Base-by-base conservation (phyloP, 1,140 invertebrate genomes). In the Aculops lycopersici region DNA sequence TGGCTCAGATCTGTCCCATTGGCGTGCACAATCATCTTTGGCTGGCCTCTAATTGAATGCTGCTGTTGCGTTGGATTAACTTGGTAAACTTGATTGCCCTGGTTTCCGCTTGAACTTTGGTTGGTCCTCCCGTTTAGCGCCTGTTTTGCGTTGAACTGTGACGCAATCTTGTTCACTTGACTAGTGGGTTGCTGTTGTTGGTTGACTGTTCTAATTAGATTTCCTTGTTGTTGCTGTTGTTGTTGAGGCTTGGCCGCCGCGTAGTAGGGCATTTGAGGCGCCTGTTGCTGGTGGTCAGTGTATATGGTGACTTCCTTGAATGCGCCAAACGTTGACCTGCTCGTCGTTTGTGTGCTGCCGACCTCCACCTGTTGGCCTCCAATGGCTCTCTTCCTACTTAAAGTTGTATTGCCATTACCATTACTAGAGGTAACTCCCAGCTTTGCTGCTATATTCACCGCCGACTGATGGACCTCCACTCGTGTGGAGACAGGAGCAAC, bases 1-100 rank as follows among this genome's bases (percentile, higher is more conserved):
- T 43, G 41, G 17, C 35, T 20, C 37, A 18, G n/a, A 38, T 38
- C 40, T 20, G 17, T 39, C 19, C 36, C 38, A 5, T n/a, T 8
- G 20, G 41, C 19, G 2, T 31, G 41, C n/a, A 35, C 31, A 21
- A 36, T 19, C 20, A 38, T 42, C n/a, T n/a, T 8, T 31, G 8
- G 24, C n/a, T n/a, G n/a, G n/a, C n/a, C n/a, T n/a, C n/a, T n/a
- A n/a, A n/a, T n/a, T n/a, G n/a, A n/a, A n/a, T n/a, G n/a, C n/a
- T n/a, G n/a, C n/a, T n/a, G n/a, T n/a, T n/a, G n/a, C n/a, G n/a
- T n/a, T n/a, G n/a, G n/a, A n/a, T n/a, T n/a, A n/a, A n/a, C n/a
- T n/a, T n/a, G n/a, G n/a, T n/a, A n/a, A n/a, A n/a, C n/a, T n/a
- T n/a, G n/a, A n/a, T n/a, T n/a, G n/a, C n/a, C n/a, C n/a, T n/a